Evolutionary conservation across 2,888 invertebrate genomes (phyloP).

Genomic region (Macrosiphum euphorbiae): DNA sequence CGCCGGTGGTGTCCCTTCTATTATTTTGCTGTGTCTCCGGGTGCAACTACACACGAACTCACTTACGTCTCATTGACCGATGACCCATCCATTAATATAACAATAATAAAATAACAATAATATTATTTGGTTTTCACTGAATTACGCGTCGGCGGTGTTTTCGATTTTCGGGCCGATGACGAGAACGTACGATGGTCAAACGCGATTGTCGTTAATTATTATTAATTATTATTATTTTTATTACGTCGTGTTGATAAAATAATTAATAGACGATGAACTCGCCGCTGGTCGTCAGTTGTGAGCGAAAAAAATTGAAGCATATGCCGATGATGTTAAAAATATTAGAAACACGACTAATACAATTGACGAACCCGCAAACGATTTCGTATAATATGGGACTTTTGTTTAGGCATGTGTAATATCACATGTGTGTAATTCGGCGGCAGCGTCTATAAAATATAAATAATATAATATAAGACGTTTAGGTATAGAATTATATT

Average conservation of each 20-base stretch:
- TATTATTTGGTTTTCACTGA: background rate
- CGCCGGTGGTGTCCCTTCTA: background rate
- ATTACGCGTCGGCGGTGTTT: background rate
- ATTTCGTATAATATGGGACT: background rate
- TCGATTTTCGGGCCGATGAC: background rate
- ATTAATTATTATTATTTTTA: background rate
- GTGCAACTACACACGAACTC: background rate
- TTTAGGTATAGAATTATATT: background rate
- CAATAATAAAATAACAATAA: background rate
- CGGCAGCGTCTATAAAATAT: background rate
- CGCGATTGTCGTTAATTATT: background rate
- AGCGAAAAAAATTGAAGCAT: background rate
- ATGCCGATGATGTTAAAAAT: background rate
- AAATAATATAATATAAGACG: background rate
- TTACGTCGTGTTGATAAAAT: background rate
- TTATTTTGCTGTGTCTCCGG: background rate
- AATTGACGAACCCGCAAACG: background rate
- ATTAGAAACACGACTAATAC: background rate
- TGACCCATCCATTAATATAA: slow-evolving; percentile 12
- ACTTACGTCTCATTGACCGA: background rate
- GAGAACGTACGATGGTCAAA: background rate
- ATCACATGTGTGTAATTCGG: background rate
- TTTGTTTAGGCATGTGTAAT: background rate
- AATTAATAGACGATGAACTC: background rate
- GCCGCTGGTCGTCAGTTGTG: background rate